Evolutionary conservation across 2,113 vertebrate genomes (phyloP).

Genomic region (Sylvietta virens): DNA sequence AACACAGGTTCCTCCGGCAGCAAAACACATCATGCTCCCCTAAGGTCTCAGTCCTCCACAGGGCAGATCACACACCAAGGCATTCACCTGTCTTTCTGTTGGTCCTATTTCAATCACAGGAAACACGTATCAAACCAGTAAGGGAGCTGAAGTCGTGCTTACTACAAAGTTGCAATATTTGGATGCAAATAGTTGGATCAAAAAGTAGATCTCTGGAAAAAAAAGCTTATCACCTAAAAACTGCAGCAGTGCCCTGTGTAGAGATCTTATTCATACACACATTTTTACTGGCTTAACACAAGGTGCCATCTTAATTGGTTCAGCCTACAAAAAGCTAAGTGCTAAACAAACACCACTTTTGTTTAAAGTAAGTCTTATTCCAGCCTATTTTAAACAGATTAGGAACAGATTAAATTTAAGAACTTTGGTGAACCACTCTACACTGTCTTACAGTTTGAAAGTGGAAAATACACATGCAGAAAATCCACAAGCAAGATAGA

Average conservation of each 20-base stretch:
- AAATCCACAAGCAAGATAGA: background rate
- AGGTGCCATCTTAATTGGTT: background rate
- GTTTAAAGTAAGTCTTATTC: background rate
- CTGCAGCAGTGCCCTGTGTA: background rate
- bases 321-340: background rate
- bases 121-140: background rate
- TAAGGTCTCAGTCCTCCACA: background rate
- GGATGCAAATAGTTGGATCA: background rate
- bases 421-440: background rate
- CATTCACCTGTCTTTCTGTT: background rate
- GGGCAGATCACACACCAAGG: background rate
- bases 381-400: background rate
- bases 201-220: background rate
- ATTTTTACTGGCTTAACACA: background rate
- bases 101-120: background rate
- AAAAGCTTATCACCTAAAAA: background rate
- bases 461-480: background rate
- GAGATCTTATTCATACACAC: background rate
- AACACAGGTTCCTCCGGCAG: background rate
- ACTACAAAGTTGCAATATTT: background rate
- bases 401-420: background rate
- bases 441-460: background rate
- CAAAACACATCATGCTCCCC: fast-evolving
- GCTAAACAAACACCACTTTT: background rate
- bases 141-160: background rate